Conservation (phyloP, 2,888 invertebrate species). For the Marronus borbonicus region DNA sequence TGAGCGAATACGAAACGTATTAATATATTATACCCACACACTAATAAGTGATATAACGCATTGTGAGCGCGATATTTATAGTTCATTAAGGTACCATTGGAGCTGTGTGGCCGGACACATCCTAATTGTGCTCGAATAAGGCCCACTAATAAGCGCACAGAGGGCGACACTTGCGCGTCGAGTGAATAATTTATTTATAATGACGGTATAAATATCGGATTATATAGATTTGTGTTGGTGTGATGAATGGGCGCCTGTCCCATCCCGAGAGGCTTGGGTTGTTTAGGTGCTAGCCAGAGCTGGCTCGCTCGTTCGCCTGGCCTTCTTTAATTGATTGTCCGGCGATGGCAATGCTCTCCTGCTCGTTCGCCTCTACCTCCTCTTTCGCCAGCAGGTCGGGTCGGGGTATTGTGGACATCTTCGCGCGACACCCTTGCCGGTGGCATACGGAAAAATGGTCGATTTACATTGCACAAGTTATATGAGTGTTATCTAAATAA, state of each 20-base stretch:
- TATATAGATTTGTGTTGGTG: conserved; percentile 69
- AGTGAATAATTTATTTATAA: conserved; percentile 71
- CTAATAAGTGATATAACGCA: conserved; percentile 70
- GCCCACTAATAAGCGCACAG: conserved; percentile 68
- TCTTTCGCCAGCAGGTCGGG: not conserved
- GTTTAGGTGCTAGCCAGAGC: conserved; percentile 46
- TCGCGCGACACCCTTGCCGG: conserved; percentile 19
- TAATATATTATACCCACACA: conserved; percentile 68
- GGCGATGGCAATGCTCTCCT: conserved; percentile 16
- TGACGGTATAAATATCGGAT: conserved; percentile 71
- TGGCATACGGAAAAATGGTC: conserved; percentile 23
- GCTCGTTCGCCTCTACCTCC: not conserved
- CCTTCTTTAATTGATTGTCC: conserved; percentile 53
- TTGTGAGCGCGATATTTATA: conserved; percentile 70
- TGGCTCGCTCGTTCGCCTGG: conserved; percentile 20
- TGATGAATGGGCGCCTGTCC: conserved; percentile 64
- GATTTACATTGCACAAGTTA: conserved; percentile 1
- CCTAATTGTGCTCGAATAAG: conserved; percentile 71
- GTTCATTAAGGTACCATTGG: conserved; percentile 70
- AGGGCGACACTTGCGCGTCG: conserved; percentile 64
- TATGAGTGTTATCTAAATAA: not conserved
- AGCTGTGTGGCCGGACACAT: conserved; percentile 68
- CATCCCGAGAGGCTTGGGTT: conserved; percentile 45
- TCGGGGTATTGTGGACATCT: not conserved
- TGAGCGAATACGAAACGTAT: conserved; percentile 60